phyloP scores from a whole-genome alignment of 2,797 vertebrate genomes.

The Artibeus lituratus region DNA sequence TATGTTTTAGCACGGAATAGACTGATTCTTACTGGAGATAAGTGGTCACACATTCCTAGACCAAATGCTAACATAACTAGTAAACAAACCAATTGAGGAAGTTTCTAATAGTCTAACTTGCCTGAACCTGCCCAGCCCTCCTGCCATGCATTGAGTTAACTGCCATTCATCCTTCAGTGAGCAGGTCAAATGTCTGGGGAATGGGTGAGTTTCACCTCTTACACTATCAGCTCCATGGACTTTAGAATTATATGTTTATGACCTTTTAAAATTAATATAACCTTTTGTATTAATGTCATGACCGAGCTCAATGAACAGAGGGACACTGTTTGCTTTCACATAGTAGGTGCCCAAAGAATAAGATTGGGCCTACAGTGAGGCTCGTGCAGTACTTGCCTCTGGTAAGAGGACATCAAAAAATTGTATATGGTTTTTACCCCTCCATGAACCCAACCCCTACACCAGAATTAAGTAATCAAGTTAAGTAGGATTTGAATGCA shows the following conservation, averaged over 20 bases:
- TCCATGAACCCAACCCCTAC: not conserved
- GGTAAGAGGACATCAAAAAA: not conserved
- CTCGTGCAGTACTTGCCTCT: no score
- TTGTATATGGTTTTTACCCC: not conserved
- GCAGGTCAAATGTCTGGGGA: not conserved
- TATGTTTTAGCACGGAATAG: not conserved
- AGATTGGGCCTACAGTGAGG: not conserved
- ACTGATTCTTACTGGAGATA: slow-evolving; percentile 51
- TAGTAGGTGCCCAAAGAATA: not conserved
- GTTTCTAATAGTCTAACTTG: not conserved
- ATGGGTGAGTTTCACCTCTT: not conserved
- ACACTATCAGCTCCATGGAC: not conserved
- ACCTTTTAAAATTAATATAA: not conserved
- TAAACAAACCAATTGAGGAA: not conserved
- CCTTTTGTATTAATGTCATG: not conserved
- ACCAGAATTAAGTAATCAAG: not conserved
- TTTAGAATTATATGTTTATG: not conserved
- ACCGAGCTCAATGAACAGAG: not conserved
- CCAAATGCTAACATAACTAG: not conserved
- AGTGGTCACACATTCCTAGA: slow-evolving; percentile 26
- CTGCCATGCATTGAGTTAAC: not conserved
- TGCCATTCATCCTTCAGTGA: not conserved
- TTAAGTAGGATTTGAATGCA: not conserved
- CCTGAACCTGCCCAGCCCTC: not conserved
- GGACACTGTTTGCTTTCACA: not conserved